Conservation (phyloP, 2,888 invertebrate species). For the Folsomia manolachei region DNA sequence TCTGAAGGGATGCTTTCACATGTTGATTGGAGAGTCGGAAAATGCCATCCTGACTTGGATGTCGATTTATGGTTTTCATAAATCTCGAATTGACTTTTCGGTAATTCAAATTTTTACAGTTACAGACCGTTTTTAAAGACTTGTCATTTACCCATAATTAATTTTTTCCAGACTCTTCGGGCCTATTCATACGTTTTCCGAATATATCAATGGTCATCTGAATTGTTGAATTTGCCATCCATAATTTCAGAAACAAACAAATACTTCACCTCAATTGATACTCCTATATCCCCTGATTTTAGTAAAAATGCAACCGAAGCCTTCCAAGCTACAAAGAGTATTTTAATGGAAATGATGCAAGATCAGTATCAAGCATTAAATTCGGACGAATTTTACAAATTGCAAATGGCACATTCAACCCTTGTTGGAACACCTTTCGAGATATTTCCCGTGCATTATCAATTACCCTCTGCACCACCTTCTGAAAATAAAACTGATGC, state of each 20-base stretch:
- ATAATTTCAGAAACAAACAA: constrained; percentile 3
- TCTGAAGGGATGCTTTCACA: constrained; percentile 19
- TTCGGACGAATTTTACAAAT: not conserved
- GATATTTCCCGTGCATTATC: not conserved
- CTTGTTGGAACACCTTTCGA: not conserved
- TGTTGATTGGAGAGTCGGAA: constrained; percentile 11
- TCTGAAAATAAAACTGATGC: not conserved
- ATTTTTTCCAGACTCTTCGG: not conserved
- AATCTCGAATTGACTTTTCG: not conserved
- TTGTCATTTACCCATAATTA: not conserved
- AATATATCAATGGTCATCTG: not conserved
- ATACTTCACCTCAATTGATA: not conserved
- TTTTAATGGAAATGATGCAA: constrained; percentile 6
- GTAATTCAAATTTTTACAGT: not conserved
- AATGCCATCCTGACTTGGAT: constrained; percentile 11
- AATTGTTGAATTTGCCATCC: not conserved
- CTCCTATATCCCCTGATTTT: not conserved
- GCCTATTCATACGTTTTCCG: constrained; percentile 5
- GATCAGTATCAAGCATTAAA: constrained; percentile 4
- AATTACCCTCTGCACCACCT: not conserved
- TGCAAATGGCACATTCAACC: not conserved
- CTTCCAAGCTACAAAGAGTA: not conserved
- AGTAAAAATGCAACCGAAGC: too few species aligned
- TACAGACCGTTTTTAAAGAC: not conserved
- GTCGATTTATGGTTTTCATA: not conserved